These are phyloP conservation scores for Felis catus DNA, from an alignment of 2,113 vertebrate species.

Conservation along the genomic window F.catus_Fca126_mat1.0 CM031421.1:9591001-9591500, in stretches of 20 bases:
- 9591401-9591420: no score
- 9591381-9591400: background rate
- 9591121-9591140: background rate
- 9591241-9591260: background rate
- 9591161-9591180: background rate
- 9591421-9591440: no score
- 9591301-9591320: background rate
- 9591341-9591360: background rate
- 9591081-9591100: background rate
- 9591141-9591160: background rate
- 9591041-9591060: no score
- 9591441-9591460: no score
- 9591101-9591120: background rate
- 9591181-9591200: background rate
- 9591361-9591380: background rate
- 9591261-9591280: background rate
- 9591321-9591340: background rate
- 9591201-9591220: background rate
- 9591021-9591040: no score
- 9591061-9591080: no score
- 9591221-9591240: background rate
- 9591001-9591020: no score
- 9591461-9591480: no score
- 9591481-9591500: no score
- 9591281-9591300: background rate